Conservation (phyloP, 1,140 invertebrate species). For the Hycleus cichorii region DNA sequence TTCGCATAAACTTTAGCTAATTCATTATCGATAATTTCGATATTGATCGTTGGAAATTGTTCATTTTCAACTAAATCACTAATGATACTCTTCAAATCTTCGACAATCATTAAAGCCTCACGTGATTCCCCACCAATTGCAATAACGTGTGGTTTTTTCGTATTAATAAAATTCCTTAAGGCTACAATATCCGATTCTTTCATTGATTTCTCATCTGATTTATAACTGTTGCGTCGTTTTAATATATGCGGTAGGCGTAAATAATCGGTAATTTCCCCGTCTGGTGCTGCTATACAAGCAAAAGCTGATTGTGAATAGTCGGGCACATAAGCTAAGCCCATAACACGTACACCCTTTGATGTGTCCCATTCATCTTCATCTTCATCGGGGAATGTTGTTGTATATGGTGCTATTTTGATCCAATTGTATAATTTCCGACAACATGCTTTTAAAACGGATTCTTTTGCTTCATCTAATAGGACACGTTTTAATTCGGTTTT, state of each 20-base stretch:
- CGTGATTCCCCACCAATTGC: constrained; percentile 85
- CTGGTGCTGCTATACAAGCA: constrained; percentile 74
- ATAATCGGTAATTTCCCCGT: constrained; percentile 89
- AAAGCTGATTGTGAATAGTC: constrained; percentile 85
- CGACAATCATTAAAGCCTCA: constrained; percentile 76
- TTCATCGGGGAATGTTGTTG: constrained; percentile 68
- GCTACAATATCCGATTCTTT: constrained; percentile 78
- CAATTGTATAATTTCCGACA: constrained; percentile 82
- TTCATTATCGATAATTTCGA: constrained; percentile 91
- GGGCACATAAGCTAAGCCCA: constrained; percentile 82
- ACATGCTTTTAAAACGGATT: constrained; percentile 78
- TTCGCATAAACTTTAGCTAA: constrained; percentile 86
- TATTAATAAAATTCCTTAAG: constrained; percentile 77
- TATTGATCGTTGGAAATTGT: constrained; percentile 78
- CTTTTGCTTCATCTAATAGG: constrained; percentile 80
- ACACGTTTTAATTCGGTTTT: constrained; percentile 78
- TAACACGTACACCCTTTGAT: constrained; percentile 70
- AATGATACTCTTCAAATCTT: constrained; percentile 75
- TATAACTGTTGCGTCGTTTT: constrained; percentile 70
- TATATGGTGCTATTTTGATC: constrained; percentile 86
- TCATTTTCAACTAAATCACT: constrained; percentile 72
- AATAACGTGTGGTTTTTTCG: constrained; percentile 91
- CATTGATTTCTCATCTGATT: constrained; percentile 60
- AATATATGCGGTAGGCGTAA: constrained; percentile 78
- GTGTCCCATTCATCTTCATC: constrained; percentile 91